phyloP scores from a whole-genome alignment of 2,797 vertebrate genomes.

The Eulemur rubriventer region DNA sequence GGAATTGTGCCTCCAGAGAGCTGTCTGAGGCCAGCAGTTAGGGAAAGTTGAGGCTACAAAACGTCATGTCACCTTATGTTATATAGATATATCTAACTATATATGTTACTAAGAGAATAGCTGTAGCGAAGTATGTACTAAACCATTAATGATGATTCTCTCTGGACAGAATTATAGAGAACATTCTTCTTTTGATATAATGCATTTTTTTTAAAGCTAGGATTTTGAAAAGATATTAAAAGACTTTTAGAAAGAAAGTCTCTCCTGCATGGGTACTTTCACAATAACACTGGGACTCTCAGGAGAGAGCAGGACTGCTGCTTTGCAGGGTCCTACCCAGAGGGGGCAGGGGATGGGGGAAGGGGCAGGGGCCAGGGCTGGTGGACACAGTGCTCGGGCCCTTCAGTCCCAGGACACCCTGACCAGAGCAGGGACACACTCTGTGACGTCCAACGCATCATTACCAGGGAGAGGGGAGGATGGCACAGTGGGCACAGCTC shows the following conservation, averaged over 20 bases:
- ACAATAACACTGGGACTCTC: not conserved
- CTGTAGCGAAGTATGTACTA: not conserved
- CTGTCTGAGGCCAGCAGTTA: fast-evolving
- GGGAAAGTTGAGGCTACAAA: not conserved
- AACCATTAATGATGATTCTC: not conserved
- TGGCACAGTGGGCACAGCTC: too few relatives aligned
- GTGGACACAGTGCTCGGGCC: not conserved
- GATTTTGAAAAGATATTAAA: not conserved
- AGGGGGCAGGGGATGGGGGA: not conserved
- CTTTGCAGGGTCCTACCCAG: not conserved
- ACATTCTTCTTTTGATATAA: not conserved
- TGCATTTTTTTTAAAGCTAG: not conserved
- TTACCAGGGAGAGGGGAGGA: not conserved
- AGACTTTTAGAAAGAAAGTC: not conserved
- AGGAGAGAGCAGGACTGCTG: not conserved
- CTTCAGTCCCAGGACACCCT: not conserved
- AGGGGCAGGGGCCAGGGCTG: not conserved
- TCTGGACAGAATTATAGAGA: not conserved
- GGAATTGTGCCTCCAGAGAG: not conserved
- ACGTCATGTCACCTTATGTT: not conserved
- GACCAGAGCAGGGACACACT: not conserved
- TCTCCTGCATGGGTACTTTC: not conserved
- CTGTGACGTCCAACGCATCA: not conserved
- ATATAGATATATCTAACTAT: not conserved
- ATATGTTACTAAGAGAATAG: not conserved